A percentile compares a stretch with the other conserved stretches of the same genome.
Conservation (phyloP, 1,140 invertebrate species). For the Bathynomus jamesi region DNA sequence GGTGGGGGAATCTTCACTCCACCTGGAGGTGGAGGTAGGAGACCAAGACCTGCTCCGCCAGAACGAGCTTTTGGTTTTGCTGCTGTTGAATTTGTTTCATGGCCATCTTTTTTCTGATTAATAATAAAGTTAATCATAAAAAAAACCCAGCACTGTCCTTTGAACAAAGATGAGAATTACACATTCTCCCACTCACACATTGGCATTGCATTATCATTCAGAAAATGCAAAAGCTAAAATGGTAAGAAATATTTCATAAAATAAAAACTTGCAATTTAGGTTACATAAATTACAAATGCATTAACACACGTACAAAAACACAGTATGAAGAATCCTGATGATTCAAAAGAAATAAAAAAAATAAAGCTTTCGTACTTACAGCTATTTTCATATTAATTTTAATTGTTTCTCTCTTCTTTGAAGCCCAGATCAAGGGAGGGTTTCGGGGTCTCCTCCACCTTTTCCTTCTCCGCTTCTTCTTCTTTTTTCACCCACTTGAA, state of each 20-base stretch:
- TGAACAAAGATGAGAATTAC: not conserved
- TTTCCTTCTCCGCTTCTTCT: constrained; percentile 64
- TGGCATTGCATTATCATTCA: too few species aligned
- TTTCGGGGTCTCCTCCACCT: constrained; percentile 56
- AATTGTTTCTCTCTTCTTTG: constrained; percentile 96
- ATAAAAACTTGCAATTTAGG: not conserved
- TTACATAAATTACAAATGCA: not conserved
- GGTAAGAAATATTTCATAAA: not conserved
- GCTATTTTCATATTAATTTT: constrained; percentile 98
- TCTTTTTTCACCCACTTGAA: constrained; percentile 95
- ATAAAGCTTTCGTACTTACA: too few species aligned
- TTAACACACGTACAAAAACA: not conserved
- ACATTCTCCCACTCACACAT: not conserved
- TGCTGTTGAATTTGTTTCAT: constrained; percentile 54
- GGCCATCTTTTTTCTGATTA: constrained; percentile 76
- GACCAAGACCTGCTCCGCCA: constrained; percentile 48
- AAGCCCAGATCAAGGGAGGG: constrained; percentile 90
- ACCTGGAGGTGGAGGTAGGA: constrained; percentile 77
- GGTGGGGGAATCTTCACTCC: constrained; percentile 58
- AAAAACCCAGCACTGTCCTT: too few species aligned
- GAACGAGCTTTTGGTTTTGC: constrained; percentile 51
- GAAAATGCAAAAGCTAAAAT: too few species aligned
- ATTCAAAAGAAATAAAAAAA: too few species aligned
- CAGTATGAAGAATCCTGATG: not conserved
- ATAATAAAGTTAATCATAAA: constrained; percentile 19